Evolutionary conservation across 2,797 vertebrate genomes (phyloP).

Genomic region (Hydrocynus forskahlii): DNA sequence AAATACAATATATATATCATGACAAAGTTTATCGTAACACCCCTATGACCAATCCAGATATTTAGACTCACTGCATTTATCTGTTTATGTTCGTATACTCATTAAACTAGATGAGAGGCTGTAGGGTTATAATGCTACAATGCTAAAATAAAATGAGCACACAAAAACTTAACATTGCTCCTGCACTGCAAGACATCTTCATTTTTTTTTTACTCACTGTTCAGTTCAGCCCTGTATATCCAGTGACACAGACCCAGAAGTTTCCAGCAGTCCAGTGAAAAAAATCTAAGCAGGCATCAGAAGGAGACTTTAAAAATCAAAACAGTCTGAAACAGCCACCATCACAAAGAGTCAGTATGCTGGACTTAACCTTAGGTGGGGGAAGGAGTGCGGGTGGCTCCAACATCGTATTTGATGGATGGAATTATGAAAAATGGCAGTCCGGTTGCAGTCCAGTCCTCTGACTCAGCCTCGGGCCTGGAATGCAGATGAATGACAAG

Average conservation of each 20-base stretch:
- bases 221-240: neutral
- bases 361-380: neutral
- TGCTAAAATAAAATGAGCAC: neutral
- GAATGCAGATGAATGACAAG: constrained; percentile 51
- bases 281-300: neutral
- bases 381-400: neutral
- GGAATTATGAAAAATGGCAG: constrained; percentile 32
- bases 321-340: constrained; percentile 20
- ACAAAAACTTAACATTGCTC: neutral
- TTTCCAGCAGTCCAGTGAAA: neutral
- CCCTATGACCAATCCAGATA: no score
- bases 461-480: constrained; percentile 35
- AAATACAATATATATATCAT: no score
- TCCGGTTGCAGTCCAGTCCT: constrained; percentile 34
- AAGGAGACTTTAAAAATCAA: neutral
- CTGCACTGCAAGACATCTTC: neutral
- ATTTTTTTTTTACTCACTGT: neutral
- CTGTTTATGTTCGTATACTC: no score
- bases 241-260: neutral
- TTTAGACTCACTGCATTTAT: no score
- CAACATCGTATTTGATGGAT: constrained; percentile 33
- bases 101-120: no score
- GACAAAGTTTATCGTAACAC: no score
- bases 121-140: neutral
- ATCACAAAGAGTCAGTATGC: neutral